Evolutionary conservation across 1,140 invertebrate genomes (phyloP).

Genomic region (Drosophila yakuba): DNA sequence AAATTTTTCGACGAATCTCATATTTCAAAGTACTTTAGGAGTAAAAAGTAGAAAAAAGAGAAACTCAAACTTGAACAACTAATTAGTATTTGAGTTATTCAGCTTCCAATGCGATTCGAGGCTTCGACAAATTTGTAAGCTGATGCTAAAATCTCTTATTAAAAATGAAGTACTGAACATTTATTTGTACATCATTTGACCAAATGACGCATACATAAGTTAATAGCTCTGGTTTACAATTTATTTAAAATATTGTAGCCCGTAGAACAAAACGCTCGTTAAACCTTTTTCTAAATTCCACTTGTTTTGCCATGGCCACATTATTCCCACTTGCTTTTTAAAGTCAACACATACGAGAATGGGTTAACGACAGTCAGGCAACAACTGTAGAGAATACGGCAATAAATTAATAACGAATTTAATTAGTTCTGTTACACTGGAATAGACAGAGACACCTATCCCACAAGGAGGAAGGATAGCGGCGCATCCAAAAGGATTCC

Average conservation of each 20-base stretch:
- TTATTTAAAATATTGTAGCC: too few relatives aligned
- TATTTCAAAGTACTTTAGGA: too few relatives aligned
- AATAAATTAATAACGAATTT: slow-evolving; percentile 75
- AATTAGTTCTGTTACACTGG: slow-evolving; percentile 65
- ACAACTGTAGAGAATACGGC: slow-evolving; percentile 48
- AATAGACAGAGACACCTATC: slow-evolving; percentile 8
- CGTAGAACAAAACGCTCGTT: too few relatives aligned
- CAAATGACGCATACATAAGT: too few relatives aligned
- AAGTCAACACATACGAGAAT: slow-evolving; percentile 1
- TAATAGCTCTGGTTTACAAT: too few relatives aligned
- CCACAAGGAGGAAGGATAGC: slow-evolving; percentile 3
- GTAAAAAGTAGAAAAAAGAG: too few relatives aligned
- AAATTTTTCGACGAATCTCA: too few relatives aligned
- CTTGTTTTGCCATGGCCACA: neutral
- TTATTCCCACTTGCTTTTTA: neutral
- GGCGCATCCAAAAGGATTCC: slow-evolving; percentile 47
- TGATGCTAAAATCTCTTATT: neutral
- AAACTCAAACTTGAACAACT: slow-evolving; percentile 4
- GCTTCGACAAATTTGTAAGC: neutral
- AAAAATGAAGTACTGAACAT: too few relatives aligned
- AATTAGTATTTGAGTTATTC: slow-evolving; percentile 22
- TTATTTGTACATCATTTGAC: too few relatives aligned
- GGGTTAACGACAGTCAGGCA: slow-evolving; percentile 11
- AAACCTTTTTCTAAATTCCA: neutral
- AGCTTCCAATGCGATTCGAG: neutral